Evolutionary conservation across 2,888 invertebrate species (phyloP), one percentile per base, ranked within the genome.

Genomic region (Synergus gifuensis): DNA sequence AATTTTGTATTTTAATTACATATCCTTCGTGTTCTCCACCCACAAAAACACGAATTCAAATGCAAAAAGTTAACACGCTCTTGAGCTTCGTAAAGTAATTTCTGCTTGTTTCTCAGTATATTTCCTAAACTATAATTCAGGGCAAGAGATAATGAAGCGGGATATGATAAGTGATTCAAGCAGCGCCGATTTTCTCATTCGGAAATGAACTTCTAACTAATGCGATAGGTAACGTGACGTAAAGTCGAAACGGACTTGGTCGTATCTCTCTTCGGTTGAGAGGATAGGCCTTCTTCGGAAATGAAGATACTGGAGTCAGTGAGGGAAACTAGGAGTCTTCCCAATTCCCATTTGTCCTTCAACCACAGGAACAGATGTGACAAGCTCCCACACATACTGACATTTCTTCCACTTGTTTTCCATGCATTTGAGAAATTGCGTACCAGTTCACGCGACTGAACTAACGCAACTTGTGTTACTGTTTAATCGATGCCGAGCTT

Each of bases 171-270:
- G 69, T 69, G 54, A 58, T 58, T 28, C 62, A 28, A 5, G 62
- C 28, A 28, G 11, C 12, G 62, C 14, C 54, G 73, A 54, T 73
- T 73, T 54, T 49, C 49, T 54, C 73, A 73, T 73, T 73, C n/a
- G 73, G 54, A 73, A 73, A 73, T 73, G 54, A 73, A 73, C 36
- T 16, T 18, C 40, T 14, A 28, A 78, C 84, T 88, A 89, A 89
- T 89, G 84, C 87, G 89, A 89, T 88, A 87, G 86, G 86, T 87
- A 86, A 89, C 88, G 88, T 87, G 89, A 89, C 88, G 85, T 85
- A 87, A 86, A 88, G 86, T 83, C 86, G 85, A 86, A 85, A 85
- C 84, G 81, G 83, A 84, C n/a, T 73, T 73, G n/a, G 36, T 69
- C 49, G 28, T 73, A 73, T 73, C 73, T 73, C 73, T 73, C 36